A percentile compares a stretch with the other conserved stretches of the same genome.
Evolutionary conservation across 2,797 vertebrate species (phyloP).

Genomic region (Thaleichthys pacificus): DNA sequence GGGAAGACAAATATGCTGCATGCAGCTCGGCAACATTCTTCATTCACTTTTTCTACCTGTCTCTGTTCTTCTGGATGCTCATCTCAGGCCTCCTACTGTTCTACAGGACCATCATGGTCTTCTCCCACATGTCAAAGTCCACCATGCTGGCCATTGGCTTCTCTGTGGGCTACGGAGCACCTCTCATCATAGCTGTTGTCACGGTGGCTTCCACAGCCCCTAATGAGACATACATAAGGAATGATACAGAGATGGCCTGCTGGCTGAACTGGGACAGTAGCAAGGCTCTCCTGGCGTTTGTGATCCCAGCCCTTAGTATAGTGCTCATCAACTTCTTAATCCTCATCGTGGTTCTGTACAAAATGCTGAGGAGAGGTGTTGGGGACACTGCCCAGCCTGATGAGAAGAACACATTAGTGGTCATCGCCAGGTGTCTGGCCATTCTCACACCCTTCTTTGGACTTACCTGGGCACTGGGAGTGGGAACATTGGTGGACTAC

Average conservation of each 20-base stretch:
- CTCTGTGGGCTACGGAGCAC: conserved; percentile 82
- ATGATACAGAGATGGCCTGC: conserved; percentile 53
- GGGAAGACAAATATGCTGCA: conserved; percentile 27
- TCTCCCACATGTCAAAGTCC: conserved; percentile 83
- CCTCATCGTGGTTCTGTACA: conserved; percentile 79
- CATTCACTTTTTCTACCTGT: conserved; percentile 89
- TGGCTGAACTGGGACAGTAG: conserved; percentile 87
- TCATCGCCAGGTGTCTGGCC: conserved; percentile 83
- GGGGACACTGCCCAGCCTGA: conserved; percentile 74
- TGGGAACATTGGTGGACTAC: conserved; percentile 70
- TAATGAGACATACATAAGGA: conserved; percentile 65
- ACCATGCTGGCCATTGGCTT: conserved; percentile 81
- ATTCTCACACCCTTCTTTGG: conserved; percentile 88
- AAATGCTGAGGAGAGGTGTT: conserved; percentile 81
- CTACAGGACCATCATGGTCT: conserved; percentile 84
- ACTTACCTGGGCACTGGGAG: conserved; percentile 88
- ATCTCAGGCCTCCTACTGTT: conserved; percentile 86
- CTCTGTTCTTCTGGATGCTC: conserved; percentile 94
- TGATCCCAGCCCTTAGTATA: conserved; percentile 82
- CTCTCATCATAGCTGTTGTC: conserved; percentile 80
- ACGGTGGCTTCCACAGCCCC: conserved; percentile 84
- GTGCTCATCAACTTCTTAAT: conserved; percentile 82
- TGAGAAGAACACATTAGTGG: conserved; percentile 77
- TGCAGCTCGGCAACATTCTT: conserved; percentile 85
- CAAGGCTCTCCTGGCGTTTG: conserved; percentile 81